These are phyloP conservation scores for Apogon talboti DNA, from an alignment of 2,797 vertebrate genomes.

Conservation along the genomic window DNA sequence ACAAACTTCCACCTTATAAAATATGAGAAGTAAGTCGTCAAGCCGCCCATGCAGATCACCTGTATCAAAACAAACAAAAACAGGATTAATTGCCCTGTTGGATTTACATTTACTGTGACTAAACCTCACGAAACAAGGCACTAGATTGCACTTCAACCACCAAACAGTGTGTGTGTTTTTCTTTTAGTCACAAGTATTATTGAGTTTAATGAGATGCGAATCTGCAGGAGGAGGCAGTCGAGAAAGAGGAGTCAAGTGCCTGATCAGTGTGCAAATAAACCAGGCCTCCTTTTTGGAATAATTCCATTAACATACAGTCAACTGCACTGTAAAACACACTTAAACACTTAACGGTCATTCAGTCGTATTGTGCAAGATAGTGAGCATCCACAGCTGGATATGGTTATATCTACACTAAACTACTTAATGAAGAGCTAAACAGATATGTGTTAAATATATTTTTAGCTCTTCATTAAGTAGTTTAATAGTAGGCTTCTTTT, in stretches of 20 bases:
- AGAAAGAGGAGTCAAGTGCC: constrained; percentile 64
- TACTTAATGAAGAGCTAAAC: too few species aligned
- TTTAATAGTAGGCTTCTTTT: too few species aligned
- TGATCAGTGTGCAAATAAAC: constrained; percentile 74
- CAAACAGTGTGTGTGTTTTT: constrained; percentile 26
- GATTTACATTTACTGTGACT: background rate
- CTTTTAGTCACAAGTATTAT: constrained; percentile 55
- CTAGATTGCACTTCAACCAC: background rate
- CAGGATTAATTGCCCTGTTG: background rate
- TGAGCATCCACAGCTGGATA: background rate
- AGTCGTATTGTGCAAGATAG: background rate
- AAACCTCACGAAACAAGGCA: constrained; percentile 1
- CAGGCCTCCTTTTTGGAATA: constrained; percentile 39
- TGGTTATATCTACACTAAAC: too few species aligned
- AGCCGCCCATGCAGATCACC: constrained; percentile 96
- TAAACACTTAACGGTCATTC: constrained; percentile 25
- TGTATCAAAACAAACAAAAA: constrained; percentile 63
- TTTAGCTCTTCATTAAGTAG: too few species aligned
- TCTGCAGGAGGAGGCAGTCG: constrained; percentile 47
- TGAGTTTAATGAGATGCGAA: constrained; percentile 68
- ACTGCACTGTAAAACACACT: constrained; percentile 36
- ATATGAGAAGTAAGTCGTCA: constrained; percentile 95
- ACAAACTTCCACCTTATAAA: constrained; percentile 97
- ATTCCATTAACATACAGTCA: constrained; percentile 44
- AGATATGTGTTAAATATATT: too few species aligned